Percentiles rank a stretch among this genome's conserved stretches.
These are phyloP conservation scores for Trichopoda pennipes DNA, from an alignment of 2,888 invertebrate genomes.

Conservation along the genomic window DNA sequence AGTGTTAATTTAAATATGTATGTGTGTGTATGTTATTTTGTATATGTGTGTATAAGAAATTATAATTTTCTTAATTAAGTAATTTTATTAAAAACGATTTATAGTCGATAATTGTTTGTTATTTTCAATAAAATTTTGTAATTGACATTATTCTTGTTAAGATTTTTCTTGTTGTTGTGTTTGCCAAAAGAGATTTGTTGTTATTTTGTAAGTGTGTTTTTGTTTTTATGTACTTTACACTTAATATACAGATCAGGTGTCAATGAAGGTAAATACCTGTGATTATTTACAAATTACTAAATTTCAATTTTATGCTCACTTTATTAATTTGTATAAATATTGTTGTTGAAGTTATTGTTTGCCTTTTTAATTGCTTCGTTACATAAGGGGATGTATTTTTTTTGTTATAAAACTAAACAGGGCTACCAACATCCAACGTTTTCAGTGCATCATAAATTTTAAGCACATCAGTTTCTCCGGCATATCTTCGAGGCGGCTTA, in stretches of 20 bases:
- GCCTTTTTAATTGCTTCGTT: not conserved
- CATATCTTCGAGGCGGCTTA: too few relatives aligned
- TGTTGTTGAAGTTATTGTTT: not conserved
- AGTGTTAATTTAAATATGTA: too few relatives aligned
- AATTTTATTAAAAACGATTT: conserved; percentile 51
- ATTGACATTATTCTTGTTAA: conserved; percentile 24
- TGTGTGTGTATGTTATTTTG: conserved; percentile 1
- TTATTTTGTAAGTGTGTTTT: not conserved
- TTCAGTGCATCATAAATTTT: too few relatives aligned
- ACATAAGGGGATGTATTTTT: too few relatives aligned
- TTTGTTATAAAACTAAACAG: too few relatives aligned
- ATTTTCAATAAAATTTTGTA: conserved; percentile 58
- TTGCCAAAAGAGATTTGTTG: conserved; percentile 7
- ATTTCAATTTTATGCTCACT: conserved; percentile 55
- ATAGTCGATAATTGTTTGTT: conserved; percentile 63
- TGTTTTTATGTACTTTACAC: not conserved
- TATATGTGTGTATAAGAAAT: not conserved
- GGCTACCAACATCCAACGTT: too few relatives aligned
- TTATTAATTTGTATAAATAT: conserved; percentile 45
- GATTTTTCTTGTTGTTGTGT: conserved; percentile 23
- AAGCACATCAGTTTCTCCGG: too few relatives aligned
- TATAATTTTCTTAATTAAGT: conserved; percentile 55
- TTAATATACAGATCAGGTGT: conserved; percentile 46
- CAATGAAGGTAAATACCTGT: conserved; percentile 63
- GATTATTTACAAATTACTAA: conserved; percentile 52